These are phyloP conservation scores for Drosophila greeni DNA, from an alignment of 2,888 invertebrate genomes.

Conservation along the genomic window DNA sequence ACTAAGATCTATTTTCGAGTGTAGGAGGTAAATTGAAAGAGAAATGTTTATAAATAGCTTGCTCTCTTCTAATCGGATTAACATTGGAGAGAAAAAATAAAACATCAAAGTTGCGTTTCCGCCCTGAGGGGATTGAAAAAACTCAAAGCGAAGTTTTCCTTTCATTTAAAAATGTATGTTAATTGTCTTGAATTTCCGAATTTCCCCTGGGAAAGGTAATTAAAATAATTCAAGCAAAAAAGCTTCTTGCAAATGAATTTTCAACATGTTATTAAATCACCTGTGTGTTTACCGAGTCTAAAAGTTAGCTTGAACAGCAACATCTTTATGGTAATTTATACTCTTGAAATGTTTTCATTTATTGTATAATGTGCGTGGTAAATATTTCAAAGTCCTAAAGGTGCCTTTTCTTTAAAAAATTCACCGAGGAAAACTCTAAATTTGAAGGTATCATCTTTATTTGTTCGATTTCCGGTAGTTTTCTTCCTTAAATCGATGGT, in stretches of 20 bases:
- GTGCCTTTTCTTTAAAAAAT: too few relatives aligned
- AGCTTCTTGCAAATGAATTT: conserved; percentile 5
- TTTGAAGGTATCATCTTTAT: background rate
- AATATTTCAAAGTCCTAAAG: background rate
- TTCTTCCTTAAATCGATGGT: background rate
- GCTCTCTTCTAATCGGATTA: background rate
- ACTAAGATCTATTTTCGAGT: background rate
- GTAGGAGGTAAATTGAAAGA: background rate
- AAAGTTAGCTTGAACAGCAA: background rate
- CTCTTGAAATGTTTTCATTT: too few relatives aligned
- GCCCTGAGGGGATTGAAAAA: conserved; percentile 1
- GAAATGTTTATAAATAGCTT: too few relatives aligned
- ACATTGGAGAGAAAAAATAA: background rate
- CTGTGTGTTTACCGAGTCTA: background rate
- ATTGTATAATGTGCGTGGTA: too few relatives aligned
- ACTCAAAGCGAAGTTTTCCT: conserved; percentile 11
- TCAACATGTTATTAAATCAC: background rate
- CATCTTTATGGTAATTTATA: background rate
- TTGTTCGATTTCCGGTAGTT: background rate
- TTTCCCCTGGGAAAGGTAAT: conserved; percentile 16
- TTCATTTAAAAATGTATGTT: conserved; percentile 15
- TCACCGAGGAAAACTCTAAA: background rate
- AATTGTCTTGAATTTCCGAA: conserved; percentile 12
- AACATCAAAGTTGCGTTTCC: background rate
- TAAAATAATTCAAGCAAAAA: conserved; percentile 11